Evolutionary conservation across 53 echinoderm and acorn worm species (phyloP).

Genomic region (Temnopleurus reevesii): DNA sequence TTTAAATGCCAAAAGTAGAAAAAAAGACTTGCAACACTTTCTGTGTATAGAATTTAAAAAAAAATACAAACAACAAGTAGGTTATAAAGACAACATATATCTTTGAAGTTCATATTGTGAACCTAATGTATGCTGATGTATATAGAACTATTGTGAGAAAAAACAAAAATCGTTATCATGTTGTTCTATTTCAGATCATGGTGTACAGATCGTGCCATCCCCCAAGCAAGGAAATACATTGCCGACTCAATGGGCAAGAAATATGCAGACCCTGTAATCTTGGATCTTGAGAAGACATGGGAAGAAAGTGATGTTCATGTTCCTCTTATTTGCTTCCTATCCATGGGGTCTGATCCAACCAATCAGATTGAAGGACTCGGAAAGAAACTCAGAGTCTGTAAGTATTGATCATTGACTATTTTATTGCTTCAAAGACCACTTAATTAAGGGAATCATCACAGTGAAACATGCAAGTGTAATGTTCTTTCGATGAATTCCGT

Average conservation of each 20-base stretch:
- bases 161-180: no score
- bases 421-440: no score
- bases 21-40: no score
- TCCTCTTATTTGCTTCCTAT: conserved; percentile 98
- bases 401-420: no score
- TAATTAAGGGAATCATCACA: no score
- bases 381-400: conserved; percentile 97
- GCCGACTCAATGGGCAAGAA: conserved; percentile 83
- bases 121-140: no score
- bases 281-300: conserved; percentile 99
- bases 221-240: conserved; percentile 99
- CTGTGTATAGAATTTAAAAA: neutral
- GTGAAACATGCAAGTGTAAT: no score
- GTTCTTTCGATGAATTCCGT: no score
- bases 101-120: no score
- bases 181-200: conserved; percentile 66
- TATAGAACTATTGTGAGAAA: no score
- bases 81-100: neutral
- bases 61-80: neutral
- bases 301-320: conserved; percentile 85
- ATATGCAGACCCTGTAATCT: conserved; percentile 97
- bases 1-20: no score
- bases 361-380: conserved; percentile 97
- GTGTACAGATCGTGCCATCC: conserved; percentile 97
- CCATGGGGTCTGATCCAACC: conserved; percentile 99